Conservation (phyloP, 1,140 invertebrate genomes). For the Zaprionus camerounensis region DNA sequence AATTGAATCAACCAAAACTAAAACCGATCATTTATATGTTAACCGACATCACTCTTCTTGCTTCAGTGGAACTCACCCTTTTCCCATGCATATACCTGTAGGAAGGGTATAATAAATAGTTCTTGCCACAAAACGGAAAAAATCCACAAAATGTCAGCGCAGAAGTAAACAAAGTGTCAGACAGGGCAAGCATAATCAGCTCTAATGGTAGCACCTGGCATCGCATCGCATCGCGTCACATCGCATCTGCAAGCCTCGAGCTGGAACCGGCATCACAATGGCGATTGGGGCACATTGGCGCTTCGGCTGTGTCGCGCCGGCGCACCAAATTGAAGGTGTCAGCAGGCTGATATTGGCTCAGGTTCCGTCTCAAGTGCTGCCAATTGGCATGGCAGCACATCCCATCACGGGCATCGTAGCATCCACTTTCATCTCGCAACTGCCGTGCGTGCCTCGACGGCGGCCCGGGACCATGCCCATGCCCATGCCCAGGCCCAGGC, state of each 20-base stretch:
- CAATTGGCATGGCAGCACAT: constrained; percentile 17
- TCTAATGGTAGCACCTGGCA: constrained; percentile 60
- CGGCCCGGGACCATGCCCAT: neutral
- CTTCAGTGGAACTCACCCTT: neutral
- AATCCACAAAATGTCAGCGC: constrained; percentile 59
- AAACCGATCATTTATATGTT: too few relatives aligned
- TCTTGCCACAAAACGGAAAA: constrained; percentile 29
- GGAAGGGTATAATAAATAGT: neutral
- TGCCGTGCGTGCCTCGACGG: constrained; percentile 33
- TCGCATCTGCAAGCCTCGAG: neutral
- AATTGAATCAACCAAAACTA: too few relatives aligned
- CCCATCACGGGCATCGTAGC: neutral
- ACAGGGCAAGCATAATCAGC: constrained; percentile 46
- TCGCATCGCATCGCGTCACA: neutral
- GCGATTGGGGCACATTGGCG: constrained; percentile 4
- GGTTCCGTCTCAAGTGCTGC: constrained; percentile 15
- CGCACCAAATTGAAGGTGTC: constrained; percentile 61
- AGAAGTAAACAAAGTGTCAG: constrained; percentile 71
- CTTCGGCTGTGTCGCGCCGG: constrained; percentile 15
- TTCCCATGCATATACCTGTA: neutral
- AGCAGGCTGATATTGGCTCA: constrained; percentile 65
- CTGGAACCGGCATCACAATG: neutral
- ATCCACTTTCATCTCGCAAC: constrained; percentile 34
- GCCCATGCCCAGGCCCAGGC: constrained; percentile 4
- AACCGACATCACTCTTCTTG: too few relatives aligned